phyloP scores from a whole-genome alignment of 2,797 vertebrate genomes.

The Thaleichthys pacificus region DNA sequence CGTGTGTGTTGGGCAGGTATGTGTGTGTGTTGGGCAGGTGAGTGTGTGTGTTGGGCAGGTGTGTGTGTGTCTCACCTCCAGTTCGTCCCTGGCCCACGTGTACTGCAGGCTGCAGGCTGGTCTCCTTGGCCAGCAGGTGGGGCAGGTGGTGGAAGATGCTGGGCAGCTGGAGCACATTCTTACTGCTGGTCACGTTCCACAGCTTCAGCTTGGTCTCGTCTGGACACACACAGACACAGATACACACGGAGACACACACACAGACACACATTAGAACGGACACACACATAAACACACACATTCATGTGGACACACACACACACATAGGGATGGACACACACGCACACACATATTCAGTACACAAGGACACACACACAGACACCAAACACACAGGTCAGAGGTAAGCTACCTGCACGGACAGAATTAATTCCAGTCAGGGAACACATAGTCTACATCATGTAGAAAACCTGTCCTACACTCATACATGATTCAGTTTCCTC shows the following conservation, averaged over 20 bases:
- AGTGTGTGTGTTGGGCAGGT: conserved; percentile 13
- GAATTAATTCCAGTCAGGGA: too few relatives aligned
- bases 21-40: too few relatives aligned
- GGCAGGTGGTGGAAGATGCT: conserved; percentile 98
- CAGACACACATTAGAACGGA: too few relatives aligned
- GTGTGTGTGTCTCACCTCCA: conserved; percentile 77
- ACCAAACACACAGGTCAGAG: too few relatives aligned
- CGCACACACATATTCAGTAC: background rate
- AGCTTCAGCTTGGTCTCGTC: conserved; percentile 94
- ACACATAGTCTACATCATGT: too few relatives aligned
- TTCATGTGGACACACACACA: background rate
- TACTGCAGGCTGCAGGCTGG: conserved; percentile 92
- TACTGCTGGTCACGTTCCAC: conserved; percentile 93
- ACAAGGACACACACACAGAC: too few relatives aligned
- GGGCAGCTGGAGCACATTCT: conserved; percentile 94
- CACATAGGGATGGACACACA: background rate
- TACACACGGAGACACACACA: background rate
- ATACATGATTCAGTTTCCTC: too few relatives aligned
- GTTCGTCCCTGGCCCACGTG: conserved; percentile 93
- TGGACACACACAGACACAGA: conserved; percentile 62
- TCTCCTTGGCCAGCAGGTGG: conserved; percentile 93
- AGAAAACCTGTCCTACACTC: too few relatives aligned
- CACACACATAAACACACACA: background rate
- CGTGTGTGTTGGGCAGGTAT: background rate
- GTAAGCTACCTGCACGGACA: background rate